phyloP scores from a whole-genome alignment of 2,888 invertebrate species.

The Caradrina kadenii region DNA sequence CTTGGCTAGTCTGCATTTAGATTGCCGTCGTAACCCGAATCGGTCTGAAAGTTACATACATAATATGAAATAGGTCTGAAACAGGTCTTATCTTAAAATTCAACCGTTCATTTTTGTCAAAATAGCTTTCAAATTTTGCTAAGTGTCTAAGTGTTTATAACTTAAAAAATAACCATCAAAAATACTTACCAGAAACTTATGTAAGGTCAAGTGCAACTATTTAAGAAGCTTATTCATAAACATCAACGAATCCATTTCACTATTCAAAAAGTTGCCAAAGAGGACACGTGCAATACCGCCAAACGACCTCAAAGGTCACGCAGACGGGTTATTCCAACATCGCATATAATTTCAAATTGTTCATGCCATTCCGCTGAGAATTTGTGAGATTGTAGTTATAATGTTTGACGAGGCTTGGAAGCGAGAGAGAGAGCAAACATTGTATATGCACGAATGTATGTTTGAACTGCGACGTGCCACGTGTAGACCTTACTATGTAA shows the following conservation, averaged over 20 bases:
- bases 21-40: too few species aligned
- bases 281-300: constrained; percentile 32
- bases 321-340: constrained; percentile 44
- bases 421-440: not conserved
- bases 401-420: constrained; percentile 13
- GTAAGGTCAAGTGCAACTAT: not conserved
- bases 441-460: constrained; percentile 12
- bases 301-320: constrained; percentile 40
- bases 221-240: not conserved
- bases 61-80: too few species aligned
- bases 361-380: constrained; percentile 27
- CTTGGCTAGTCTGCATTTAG: too few species aligned
- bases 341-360: constrained; percentile 35
- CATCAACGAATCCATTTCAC: not conserved
- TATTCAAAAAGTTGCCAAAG: constrained; percentile 37
- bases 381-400: constrained; percentile 12
- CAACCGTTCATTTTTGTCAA: too few species aligned
- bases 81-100: too few species aligned
- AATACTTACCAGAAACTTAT: not conserved
- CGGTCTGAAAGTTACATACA: too few species aligned
- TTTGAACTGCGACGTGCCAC: constrained; percentile 12
- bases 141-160: too few species aligned
- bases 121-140: too few species aligned
- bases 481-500: constrained; percentile 23
- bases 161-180: not conserved